Percentiles rank a stretch among this genome's conserved stretches.
Conservation (phyloP, 2,113 vertebrate species). For the Callochromis pleurospilus region DNA sequence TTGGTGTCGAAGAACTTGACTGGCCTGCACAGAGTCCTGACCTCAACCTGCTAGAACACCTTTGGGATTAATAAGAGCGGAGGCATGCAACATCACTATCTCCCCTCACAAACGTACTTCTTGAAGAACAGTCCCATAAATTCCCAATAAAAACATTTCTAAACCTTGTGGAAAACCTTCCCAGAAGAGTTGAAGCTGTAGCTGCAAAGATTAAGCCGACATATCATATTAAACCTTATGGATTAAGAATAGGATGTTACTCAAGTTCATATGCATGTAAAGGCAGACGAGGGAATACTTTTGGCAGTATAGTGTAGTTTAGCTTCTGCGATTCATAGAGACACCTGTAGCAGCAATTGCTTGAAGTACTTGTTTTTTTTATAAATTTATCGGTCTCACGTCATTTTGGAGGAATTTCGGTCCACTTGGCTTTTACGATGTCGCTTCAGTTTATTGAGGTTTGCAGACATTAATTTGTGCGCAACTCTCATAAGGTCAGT, state of each 20-base stretch:
- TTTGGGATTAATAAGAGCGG: background rate
- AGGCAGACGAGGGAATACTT: background rate
- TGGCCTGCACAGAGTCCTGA: background rate
- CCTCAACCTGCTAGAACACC: background rate
- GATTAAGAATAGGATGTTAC: background rate
- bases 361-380: background rate
- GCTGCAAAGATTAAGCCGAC: background rate
- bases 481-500: background rate
- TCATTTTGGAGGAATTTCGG: background rate
- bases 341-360: background rate
- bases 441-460: background rate
- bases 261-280: background rate
- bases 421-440: background rate
- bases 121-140: background rate
- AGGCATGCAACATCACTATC: background rate
- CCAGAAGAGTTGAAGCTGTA: background rate
- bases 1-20: background rate
- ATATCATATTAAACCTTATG: background rate
- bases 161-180: background rate
- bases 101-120: background rate
- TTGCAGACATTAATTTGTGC: background rate
- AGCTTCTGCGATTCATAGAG: background rate
- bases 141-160: background rate
- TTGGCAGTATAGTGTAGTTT: background rate
- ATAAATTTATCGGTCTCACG: background rate